Evolutionary conservation across 2,113 vertebrate genomes (phyloP), one percentile per base, ranked within the genome.

Genomic region (Pantherophis guttatus): DNA sequence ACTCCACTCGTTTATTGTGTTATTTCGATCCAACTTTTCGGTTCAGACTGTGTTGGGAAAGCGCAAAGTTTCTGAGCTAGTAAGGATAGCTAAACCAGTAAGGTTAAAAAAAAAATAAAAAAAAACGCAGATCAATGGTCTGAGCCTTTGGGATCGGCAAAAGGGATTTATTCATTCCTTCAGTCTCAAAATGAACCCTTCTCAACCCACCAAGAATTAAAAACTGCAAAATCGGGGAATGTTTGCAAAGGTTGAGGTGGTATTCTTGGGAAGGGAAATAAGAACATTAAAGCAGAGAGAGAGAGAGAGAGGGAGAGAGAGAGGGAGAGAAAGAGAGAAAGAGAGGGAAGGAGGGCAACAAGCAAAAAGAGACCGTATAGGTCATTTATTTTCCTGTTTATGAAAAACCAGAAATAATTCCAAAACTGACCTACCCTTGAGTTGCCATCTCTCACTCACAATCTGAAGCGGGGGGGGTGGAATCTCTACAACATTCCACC

Each of bases 401-500:
- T 7, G 52, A 29, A 54, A 86, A 87, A 29, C 10, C 44, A 53
- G 8, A 90, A 90, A 90, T 59, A 52, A 8, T n/a, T 86, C 70
- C 44, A 85, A 95, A 15, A 58, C 96, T 94, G 96, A 97, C 97
- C 96, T 97, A 96, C 93, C 86, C 0, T 5, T 90, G 2, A 94
- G 89, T 0, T 95, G 95, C 53, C 53, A 0, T 17, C 33, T 95
- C 92, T 92, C 94, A 24, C 93, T 88, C 94, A 1, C 26, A 93
- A 58, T 95, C 95, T 92, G 95, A 92, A 87, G 91, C 29, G 5
- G 48, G 0, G 48, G 48, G 48, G 48, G 48, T 5, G 48, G 48
- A 7, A 50, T 90, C 87, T 75, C 89, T 95, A 89, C 94, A 86
- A 92, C 88, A 93, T 86, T 85, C 90, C 0, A 93, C 91, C 93